Evolutionary conservation across 2,113 vertebrate genomes (phyloP).

Genomic region (Glaucomys volans): DNA sequence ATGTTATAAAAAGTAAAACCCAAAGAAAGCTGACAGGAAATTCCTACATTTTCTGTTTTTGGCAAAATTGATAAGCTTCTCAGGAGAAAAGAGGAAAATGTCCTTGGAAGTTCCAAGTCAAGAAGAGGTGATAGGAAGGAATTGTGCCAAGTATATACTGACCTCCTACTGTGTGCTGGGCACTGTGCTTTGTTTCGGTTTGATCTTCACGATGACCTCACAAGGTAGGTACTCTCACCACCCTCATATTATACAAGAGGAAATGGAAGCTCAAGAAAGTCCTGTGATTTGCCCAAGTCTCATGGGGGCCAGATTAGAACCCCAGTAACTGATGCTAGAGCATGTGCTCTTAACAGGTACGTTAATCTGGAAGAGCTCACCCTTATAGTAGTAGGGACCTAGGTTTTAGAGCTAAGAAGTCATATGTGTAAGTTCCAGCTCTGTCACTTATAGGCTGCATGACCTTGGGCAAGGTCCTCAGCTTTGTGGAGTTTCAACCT

Average conservation of each 20-base stretch:
- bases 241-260: neutral
- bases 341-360: neutral
- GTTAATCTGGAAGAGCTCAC: neutral
- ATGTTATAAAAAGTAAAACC: conserved; percentile 2
- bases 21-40: neutral
- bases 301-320: neutral
- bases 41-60: neutral
- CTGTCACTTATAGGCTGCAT: neutral
- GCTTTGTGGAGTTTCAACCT: neutral
- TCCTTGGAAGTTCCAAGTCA: neutral
- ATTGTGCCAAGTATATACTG: neutral
- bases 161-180: neutral
- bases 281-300: neutral
- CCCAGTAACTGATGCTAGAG: neutral
- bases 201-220: neutral
- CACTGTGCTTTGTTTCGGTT: neutral
- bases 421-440: neutral
- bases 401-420: neutral
- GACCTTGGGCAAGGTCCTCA: neutral
- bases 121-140: neutral
- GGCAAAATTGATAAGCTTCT: neutral
- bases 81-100: neutral
- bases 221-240: neutral
- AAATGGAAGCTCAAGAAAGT: neutral
- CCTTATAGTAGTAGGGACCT: neutral